Evolutionary conservation across 2,113 vertebrate genomes (phyloP).

Genomic region (Xenopus borealis): DNA sequence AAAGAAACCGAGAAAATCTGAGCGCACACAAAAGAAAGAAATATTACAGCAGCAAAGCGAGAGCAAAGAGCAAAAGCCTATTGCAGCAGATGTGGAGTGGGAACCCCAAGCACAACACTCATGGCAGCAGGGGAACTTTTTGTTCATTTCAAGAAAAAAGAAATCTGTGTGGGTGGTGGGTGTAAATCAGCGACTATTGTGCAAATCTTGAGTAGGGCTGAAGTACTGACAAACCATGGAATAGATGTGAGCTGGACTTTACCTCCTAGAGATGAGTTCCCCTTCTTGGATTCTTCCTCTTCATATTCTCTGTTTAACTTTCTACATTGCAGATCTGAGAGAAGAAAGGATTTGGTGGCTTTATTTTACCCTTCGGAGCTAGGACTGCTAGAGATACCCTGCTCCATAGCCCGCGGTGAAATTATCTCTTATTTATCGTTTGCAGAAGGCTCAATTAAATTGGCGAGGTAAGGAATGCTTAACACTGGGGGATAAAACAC

Average conservation of each 20-base stretch:
- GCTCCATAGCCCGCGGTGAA: too few relatives aligned
- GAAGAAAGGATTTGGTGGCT: too few relatives aligned
- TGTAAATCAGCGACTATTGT: slow-evolving; percentile 27
- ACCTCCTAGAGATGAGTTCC: not conserved
- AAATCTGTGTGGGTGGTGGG: slow-evolving; percentile 77
- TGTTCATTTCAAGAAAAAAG: slow-evolving; percentile 58
- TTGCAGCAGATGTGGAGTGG: slow-evolving; percentile 49
- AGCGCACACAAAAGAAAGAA: not conserved
- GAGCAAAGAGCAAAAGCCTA: not conserved
- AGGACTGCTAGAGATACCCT: too few relatives aligned
- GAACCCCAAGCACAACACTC: slow-evolving; percentile 27
- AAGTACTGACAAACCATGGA: not conserved
- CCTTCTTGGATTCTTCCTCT: too few relatives aligned
- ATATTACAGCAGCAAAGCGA: slow-evolving; percentile 13
- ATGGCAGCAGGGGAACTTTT: slow-evolving; percentile 65
- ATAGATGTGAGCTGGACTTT: not conserved
- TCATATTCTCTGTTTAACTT: too few relatives aligned
- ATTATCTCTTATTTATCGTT: too few relatives aligned
- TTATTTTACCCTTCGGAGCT: too few relatives aligned
- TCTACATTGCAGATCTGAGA: too few relatives aligned
- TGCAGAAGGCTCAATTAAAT: too few relatives aligned
- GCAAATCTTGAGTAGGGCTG: not conserved
- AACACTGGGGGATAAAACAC: too few relatives aligned
- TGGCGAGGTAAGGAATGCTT: too few relatives aligned
- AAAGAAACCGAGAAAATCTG: slow-evolving; percentile 20